These are phyloP conservation scores for Ditula angustiorana DNA, from an alignment of 2,888 invertebrate species.

Conservation along the genomic window DNA sequence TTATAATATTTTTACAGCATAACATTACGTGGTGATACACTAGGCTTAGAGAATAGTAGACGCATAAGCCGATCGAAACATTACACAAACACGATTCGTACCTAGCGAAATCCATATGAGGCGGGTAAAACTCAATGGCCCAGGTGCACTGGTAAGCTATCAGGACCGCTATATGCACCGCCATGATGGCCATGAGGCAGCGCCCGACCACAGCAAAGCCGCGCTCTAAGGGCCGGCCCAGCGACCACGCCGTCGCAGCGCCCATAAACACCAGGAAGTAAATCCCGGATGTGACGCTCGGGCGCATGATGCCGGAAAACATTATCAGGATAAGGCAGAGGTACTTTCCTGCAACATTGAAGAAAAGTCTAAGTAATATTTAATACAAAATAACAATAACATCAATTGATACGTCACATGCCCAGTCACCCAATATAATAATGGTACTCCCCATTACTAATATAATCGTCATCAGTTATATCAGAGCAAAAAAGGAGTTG, in stretches of 20 bases:
- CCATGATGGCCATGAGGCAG: slow-evolving; percentile 90
- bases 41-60: too few species aligned
- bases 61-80: too few species aligned
- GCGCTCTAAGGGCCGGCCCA: slow-evolving; percentile 90
- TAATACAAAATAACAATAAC: too few species aligned
- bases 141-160: slow-evolving; percentile 94
- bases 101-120: slow-evolving; percentile 91
- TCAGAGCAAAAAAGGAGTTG: too few species aligned
- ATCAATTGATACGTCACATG: too few species aligned
- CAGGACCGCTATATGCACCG: slow-evolving; percentile 89
- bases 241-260: slow-evolving; percentile 95
- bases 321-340: slow-evolving; percentile 88
- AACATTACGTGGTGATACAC: slow-evolving; percentile 45
- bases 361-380: too few species aligned
- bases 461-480: too few species aligned
- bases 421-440: too few species aligned
- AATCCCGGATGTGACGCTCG: slow-evolving; percentile 92
- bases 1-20: background rate
- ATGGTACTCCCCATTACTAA: too few species aligned
- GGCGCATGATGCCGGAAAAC: slow-evolving; percentile 91
- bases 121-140: slow-evolving; percentile 90
- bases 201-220: slow-evolving; percentile 92
- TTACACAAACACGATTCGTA: too few species aligned
- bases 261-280: slow-evolving; percentile 95
- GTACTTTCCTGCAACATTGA: slow-evolving; percentile 87